These are phyloP conservation scores for Meloe dianella DNA, from an alignment of 2,888 invertebrate genomes.

Conservation along the genomic window DNA sequence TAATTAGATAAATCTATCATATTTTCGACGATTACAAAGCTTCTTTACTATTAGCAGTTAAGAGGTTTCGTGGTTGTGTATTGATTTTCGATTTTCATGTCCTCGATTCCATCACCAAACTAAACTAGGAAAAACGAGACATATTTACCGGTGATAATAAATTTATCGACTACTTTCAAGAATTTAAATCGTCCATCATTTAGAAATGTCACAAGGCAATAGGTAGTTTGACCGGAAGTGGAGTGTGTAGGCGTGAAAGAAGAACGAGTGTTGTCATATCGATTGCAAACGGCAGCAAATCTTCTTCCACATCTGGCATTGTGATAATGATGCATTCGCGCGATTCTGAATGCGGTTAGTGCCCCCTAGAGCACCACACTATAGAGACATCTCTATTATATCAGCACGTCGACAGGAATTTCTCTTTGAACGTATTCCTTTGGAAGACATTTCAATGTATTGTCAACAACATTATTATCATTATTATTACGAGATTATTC, in stretches of 20 bases:
- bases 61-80: constrained; percentile 13
- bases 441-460: neutral
- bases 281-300: neutral
- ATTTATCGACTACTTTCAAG: neutral
- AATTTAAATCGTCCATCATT: constrained; percentile 6
- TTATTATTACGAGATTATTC: neutral
- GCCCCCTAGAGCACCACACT: constrained; percentile 36
- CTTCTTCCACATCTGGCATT: neutral
- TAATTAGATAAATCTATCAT: constrained; percentile 1
- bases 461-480: neutral
- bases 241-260: neutral
- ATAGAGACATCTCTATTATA: constrained; percentile 29
- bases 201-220: neutral
- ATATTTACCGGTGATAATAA: neutral
- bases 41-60: constrained; percentile 13
- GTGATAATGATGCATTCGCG: constrained; percentile 38
- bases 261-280: neutral
- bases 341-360: constrained; percentile 34
- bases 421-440: neutral
- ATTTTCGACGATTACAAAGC: constrained; percentile 9
- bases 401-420: constrained; percentile 29
- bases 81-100: constrained; percentile 16
- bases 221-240: neutral
- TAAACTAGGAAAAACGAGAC: neutral
- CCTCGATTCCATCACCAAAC: constrained; percentile 3